Evolutionary conservation across 1,140 invertebrate species (phyloP).

Genomic region (Panagrolaimus sp.): DNA sequence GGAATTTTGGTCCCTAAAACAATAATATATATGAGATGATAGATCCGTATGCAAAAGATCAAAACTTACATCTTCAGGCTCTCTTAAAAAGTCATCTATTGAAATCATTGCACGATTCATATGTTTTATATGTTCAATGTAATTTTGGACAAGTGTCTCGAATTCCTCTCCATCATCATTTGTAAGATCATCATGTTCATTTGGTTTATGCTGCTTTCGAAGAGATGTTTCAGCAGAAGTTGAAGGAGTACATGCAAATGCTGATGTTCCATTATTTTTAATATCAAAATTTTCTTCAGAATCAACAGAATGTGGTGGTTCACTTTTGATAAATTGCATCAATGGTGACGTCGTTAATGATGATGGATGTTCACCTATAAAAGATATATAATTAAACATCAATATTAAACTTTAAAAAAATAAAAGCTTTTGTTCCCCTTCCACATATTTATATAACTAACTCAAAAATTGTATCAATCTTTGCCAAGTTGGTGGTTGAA

Average conservation of each 20-base stretch:
- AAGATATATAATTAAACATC: neutral
- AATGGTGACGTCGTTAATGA: neutral
- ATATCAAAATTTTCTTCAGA: neutral
- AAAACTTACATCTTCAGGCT: neutral
- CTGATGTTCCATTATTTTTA: no score
- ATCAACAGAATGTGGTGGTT: constrained; percentile 3
- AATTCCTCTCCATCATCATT: constrained; percentile 14
- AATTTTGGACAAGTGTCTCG: neutral
- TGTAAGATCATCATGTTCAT: no score
- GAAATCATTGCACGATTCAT: constrained; percentile 19
- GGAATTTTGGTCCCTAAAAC: neutral
- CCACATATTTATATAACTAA: neutral
- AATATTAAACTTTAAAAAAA: neutral
- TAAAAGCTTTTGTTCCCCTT: no score
- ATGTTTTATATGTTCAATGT: constrained; percentile 12
- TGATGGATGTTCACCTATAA: neutral
- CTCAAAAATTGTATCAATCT: constrained; percentile 1
- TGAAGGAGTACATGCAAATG: no score
- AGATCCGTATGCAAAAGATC: no score
- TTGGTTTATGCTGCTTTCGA: no score
- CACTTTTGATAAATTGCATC: neutral
- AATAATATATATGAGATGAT: neutral
- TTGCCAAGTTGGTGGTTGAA: neutral
- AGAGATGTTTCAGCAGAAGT: no score
- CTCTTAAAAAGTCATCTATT: constrained; percentile 11